Evolutionary conservation across 2,797 vertebrate species (phyloP), one percentile per base, ranked within the genome.

Genomic region (Podarcis siculus): DNA sequence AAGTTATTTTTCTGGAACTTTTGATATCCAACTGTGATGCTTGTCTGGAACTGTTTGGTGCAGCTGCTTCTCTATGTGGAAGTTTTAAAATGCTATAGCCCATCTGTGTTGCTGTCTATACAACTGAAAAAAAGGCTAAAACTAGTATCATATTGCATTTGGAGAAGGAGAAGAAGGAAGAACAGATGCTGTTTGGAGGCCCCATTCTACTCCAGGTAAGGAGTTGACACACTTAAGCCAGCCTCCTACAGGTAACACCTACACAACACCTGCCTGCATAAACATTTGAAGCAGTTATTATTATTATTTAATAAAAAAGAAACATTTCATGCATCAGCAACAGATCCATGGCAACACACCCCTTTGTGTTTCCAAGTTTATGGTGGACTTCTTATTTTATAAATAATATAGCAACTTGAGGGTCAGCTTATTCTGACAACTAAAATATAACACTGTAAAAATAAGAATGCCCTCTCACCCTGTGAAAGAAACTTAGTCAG

Each of bases 301-400:
- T 45, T 45, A 10, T 45, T 45, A 45, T 45, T 45, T 45, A n/a
- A 10, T 10, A 55, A 55, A 9, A 15, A 55, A 15, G 83, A 73
- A 5, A 66, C n/a, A 37, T 58, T 35, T 66, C 9, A 8, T 55
- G 49, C 71, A 87, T 66, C 83, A 83, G 75, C n/a, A 0, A 0
- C 9, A 83, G 87, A 89, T 49, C 30, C 67, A 1, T 23, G 0
- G n/a, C 49, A 87, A 72, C 73, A 88, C 45, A n/a, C 37, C 55
- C 12, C 8, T 80, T 58, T 82, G 61, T 64, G 83, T 49, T 88
- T 39, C 85, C 88, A 87, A 89, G 23, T 23, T 76, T 42, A 76
- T 76, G 42, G 13, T 15, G 42, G 75, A 76, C 15, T 32, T 79
- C n/a, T 76, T 25, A 4, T n/a, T 30, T 71, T 71, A 71, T 35